Evolutionary conservation across 2,113 vertebrate species (phyloP), one percentile per base, ranked within the genome.

Genomic region (Diphyllodes magnificus): DNA sequence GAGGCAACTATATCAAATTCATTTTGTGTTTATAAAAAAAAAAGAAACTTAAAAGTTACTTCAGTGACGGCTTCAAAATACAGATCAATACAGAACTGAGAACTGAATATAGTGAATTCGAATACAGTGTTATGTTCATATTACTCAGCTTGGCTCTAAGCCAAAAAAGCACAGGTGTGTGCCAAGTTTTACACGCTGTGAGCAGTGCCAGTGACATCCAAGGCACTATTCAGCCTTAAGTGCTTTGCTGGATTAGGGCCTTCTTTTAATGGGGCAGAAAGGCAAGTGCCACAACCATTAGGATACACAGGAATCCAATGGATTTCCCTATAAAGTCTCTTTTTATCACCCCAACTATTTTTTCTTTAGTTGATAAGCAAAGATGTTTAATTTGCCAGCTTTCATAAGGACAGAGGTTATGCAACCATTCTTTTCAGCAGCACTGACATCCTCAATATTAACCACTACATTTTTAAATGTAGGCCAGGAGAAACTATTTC

Each of bases 1-100:
- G 56, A 39, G 25, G 71, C 28, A 90, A 86, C 79, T 95, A 92
- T 73, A 96, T 95, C 31, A 93, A 91, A 92, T 86, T 94, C 60
- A 92, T 96, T 95, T 86, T 53, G 63, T 51, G 42, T 94, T 93
- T 93, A 83, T 83, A 54, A 70, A 93, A 73, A 68, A 68, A 90
- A 63, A 72, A 57, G 15, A 89, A 94, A 77, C 82, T 90, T 86
- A 40, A 80, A 92, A 97, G 66, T 91, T 95, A 65, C 82, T 94
- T 90, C 60, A 59, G 42, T 3, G 1, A 81, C 80, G 60, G 13
- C 68, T 94, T 95, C 79, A 81, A 82, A 93, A 83, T 88, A 30
- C 69, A 75, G 69, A 96, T 94, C 94, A 96, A 96, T 93, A 95
- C 31, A 42, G 51, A 49, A 49, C 47, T 81, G 47, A 88, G 68